phyloP scores from a whole-genome alignment of 2,888 invertebrate species.

The Acrocyrtus sp. region DNA sequence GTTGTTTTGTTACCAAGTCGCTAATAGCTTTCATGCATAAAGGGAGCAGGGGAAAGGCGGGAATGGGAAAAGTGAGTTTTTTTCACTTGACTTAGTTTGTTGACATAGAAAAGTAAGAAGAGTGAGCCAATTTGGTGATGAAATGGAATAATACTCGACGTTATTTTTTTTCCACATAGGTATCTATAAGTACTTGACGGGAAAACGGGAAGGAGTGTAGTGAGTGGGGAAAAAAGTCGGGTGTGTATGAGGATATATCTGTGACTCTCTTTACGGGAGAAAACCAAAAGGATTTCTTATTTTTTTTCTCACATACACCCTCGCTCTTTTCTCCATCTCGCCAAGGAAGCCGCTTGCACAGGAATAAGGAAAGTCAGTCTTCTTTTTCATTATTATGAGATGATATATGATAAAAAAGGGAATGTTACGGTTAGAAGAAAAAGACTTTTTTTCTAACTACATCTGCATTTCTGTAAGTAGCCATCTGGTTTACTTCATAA shows the following conservation, averaged over 20 bases:
- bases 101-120: conserved; percentile 42
- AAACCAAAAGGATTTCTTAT: neutral
- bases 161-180: neutral
- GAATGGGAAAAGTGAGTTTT: conserved; percentile 28
- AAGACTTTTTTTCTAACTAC: conserved; percentile 23
- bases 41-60: conserved; percentile 51
- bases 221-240: neutral
- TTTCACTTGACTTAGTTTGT: conserved; percentile 50
- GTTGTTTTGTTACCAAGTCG: conserved; percentile 42
- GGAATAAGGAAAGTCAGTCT: conserved; percentile 1
- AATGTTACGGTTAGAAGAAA: conserved; percentile 32
- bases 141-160: neutral
- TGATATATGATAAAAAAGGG: conserved; percentile 34
- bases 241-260: neutral
- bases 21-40: conserved; percentile 53
- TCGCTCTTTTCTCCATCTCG: no score
- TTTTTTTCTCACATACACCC: neutral
- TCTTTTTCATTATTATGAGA: conserved; percentile 33
- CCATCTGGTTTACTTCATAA: conserved; percentile 45
- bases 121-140: conserved; percentile 31
- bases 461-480: conserved; percentile 43
- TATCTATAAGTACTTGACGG: neutral
- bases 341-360: no score
- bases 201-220: neutral
- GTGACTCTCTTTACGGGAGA: neutral